Evolutionary conservation across 2,888 invertebrate genomes (phyloP).

Genomic region (Acanthopleura granulata): DNA sequence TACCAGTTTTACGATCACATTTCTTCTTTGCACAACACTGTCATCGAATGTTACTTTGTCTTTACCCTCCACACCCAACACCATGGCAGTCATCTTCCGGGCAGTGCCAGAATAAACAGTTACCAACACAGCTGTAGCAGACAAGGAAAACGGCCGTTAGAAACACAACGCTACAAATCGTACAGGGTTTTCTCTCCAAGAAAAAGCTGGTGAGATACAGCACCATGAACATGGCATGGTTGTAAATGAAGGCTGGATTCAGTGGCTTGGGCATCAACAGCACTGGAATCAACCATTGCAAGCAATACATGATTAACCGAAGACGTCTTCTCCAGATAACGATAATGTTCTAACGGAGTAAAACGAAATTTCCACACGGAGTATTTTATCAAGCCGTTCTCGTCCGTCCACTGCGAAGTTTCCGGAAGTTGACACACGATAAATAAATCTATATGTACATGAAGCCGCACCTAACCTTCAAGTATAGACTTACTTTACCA

Average conservation of each 20-base stretch:
- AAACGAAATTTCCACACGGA: no score
- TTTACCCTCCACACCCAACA: conserved; percentile 36
- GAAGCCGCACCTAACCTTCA: no score
- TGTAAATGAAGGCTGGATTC: conserved; percentile 94
- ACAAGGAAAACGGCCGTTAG: conserved; percentile 91
- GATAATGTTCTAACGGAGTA: no score
- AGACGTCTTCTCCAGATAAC: background rate
- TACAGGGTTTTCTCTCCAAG: conserved; percentile 96
- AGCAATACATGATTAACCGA: conserved; percentile 62
- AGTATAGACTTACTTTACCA: no score
- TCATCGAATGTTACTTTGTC: background rate
- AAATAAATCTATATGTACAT: no score
- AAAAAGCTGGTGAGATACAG: conserved; percentile 97
- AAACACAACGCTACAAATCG: conserved; percentile 96
- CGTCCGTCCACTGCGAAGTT: no score
- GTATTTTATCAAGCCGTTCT: no score
- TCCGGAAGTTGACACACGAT: no score
- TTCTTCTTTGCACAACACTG: no score
- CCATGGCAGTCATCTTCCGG: conserved; percentile 48
- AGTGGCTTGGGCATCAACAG: conserved; percentile 97
- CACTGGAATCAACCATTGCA: conserved; percentile 85
- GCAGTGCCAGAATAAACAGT: conserved; percentile 82
- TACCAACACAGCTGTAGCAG: conserved; percentile 96
- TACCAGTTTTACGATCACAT: no score
- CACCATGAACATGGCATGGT: conserved; percentile 95